phyloP scores from a whole-genome alignment of 2,888 invertebrate species.

The Coelogynopora nodosa region DNA sequence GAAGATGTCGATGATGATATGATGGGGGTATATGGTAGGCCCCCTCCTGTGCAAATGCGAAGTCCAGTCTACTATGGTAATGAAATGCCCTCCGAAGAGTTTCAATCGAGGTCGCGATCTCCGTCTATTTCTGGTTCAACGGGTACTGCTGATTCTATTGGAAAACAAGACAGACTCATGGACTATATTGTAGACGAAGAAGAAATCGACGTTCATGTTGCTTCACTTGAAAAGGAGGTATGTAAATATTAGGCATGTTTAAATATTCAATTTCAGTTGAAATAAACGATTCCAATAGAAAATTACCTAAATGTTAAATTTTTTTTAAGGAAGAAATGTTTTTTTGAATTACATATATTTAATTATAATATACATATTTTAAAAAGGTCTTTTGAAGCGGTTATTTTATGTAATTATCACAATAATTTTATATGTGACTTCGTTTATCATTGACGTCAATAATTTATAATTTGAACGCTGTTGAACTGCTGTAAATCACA shows the following conservation, averaged over 20 bases:
- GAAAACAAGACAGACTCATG: neutral
- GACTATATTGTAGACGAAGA: neutral
- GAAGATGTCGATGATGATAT: neutral
- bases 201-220: neutral
- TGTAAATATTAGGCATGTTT: neutral
- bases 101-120: neutral
- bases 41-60: neutral
- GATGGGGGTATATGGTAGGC: slow-evolving; percentile 8
- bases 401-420: no score
- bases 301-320: no score
- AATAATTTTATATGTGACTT: no score
- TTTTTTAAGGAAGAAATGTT: no score
- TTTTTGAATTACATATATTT: no score
- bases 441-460: no score
- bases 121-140: neutral
- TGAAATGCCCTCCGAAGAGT: neutral
- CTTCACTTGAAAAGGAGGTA: neutral
- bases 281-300: no score
- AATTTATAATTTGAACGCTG: no score
- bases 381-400: neutral
- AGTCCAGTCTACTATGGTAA: slow-evolving; percentile 8
- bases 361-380: no score
- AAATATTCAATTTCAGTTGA: neutral
- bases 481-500: no score
- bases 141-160: neutral